Base-by-base conservation (phyloP, 2,113 vertebrate genomes). In the Hippocampus zosterae region DNA sequence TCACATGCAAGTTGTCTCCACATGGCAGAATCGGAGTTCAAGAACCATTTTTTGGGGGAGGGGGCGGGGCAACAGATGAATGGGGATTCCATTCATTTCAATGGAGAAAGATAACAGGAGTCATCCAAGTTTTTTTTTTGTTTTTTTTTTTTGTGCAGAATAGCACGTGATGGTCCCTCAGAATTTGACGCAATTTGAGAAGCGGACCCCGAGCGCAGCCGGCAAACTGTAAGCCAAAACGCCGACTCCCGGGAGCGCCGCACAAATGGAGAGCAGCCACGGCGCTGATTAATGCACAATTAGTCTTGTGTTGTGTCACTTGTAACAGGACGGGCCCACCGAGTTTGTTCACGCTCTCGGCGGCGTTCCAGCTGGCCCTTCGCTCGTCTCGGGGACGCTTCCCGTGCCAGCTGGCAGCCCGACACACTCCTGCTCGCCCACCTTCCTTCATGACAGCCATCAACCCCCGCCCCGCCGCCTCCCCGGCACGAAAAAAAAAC, bases 371-470 rank as follows among this genome's bases (percentile, higher is more conserved):
- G 82, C 83, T 89, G 86, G 89, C 86, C 84, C 82, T 57, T 73
- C 65, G 74, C 74, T 86, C 81, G 77, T 85, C 83, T 81, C 81
- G 72, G 84, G 82, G 85, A 90, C 72, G 70, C 70, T 84, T 88
- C 71, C 77, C 72, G 65, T 91, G 90, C 91, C 87, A 92, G 88
- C 85, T 92, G 90, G 91, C 89, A 90, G 71, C 52, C 75, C 67
- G 81, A 85, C 76, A 87, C 80, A 82, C 75, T 61, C 23, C 85
- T 79, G 72, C 86, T 25, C 55, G 16, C 21, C 85, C 81, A 71
- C 87, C 86, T 85, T 87, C 87, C 82, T 90, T 89, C 86, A 87
- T 90, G 87, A 88, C 87, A 85, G 78, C 67, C 81, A 73, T 82
- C 84, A 80, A 33, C 3, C 33, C 33, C 33, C 33, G 5, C 33